A percentile compares a stretch with the other conserved stretches of the same genome.
Conservation (phyloP, 2,113 vertebrate genomes). For the Glareola pratincola region DNA sequence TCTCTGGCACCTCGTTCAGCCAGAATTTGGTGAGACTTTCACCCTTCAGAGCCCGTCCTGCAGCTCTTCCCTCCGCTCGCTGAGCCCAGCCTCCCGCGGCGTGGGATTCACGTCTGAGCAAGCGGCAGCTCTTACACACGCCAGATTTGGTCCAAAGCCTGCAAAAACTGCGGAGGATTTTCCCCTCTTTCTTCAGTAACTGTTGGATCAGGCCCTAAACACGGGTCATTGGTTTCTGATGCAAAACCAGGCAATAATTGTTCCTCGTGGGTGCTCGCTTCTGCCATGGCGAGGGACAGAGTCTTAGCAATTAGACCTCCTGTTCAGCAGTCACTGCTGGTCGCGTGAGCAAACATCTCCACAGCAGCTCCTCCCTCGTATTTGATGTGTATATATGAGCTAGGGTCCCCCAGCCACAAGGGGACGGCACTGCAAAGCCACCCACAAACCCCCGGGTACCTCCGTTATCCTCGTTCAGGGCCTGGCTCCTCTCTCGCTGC, state of each 20-base stretch:
- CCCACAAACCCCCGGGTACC: neutral
- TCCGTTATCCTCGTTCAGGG: neutral
- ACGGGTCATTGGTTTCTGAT: neutral
- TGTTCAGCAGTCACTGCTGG: neutral
- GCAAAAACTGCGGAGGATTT: neutral
- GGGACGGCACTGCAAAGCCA: neutral
- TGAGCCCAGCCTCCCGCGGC: neutral
- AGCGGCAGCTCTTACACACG: neutral
- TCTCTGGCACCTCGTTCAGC: constrained; percentile 28
- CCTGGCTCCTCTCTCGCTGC: neutral
- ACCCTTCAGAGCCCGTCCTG: neutral
- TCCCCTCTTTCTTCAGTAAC: neutral
- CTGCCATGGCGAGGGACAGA: neutral
- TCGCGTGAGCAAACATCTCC: neutral
- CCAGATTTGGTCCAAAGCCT: neutral
- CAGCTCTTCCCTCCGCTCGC: neutral
- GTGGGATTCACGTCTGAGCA: neutral
- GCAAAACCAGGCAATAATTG: neutral
- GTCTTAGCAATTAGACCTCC: neutral
- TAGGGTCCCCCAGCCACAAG: neutral
- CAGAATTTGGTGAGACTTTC: neutral
- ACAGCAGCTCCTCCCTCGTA: neutral
- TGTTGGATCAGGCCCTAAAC: neutral
- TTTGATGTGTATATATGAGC: neutral
- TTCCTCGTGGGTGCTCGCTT: neutral